Base-by-base conservation (phyloP, 2,797 vertebrate genomes). In the Australoheros facetus region DNA sequence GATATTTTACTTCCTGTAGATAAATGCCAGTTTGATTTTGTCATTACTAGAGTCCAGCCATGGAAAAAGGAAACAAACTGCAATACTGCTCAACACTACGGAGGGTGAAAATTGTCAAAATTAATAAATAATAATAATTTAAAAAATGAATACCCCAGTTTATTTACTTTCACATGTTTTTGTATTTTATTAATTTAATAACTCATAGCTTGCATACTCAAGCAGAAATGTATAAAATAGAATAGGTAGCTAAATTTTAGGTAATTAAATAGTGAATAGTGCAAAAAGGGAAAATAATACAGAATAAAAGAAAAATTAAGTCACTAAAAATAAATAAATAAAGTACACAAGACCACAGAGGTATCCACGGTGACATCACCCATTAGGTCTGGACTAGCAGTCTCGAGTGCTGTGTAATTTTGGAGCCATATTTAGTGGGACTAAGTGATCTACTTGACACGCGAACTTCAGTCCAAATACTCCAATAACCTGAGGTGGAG, bases 51-150 rank as follows among this genome's bases (percentile, higher is more conserved):
- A 28, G 21, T 66, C 60, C 60, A 1, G 39, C 45, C 39, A 3
- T 3, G 45, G 14, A 5, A 17, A 48, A 45, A 48, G 5, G 16
- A 48, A 48, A 28, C 14, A 64, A 45, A 48, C 23, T 0, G 14
- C 26, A 64, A 0, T 11, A 45, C 21, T 64, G 39, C 34, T 34
- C 34, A 34, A 37, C 37, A 37, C 2, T 12, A 48, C 3, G 16
- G 39, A 17, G 39, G 39, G 13, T 12, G 9, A 45, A 66, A 9
- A 19, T 14, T 48, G 62, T 23, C 23, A 48, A 66, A 17, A 45
- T 11, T 0, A 60, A 37, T 1, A 60, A 0, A 39, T 0, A 0
- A 21, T 21, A n/a, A 42, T 23, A 62, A 39, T 5, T 9, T 16
- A 60, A 21, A 14, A 60, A 60, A 60, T 21, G 0, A 1, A 60